Base-by-base conservation (phyloP, 2,888 invertebrate species). In the Drosophila kokeensis region DNA sequence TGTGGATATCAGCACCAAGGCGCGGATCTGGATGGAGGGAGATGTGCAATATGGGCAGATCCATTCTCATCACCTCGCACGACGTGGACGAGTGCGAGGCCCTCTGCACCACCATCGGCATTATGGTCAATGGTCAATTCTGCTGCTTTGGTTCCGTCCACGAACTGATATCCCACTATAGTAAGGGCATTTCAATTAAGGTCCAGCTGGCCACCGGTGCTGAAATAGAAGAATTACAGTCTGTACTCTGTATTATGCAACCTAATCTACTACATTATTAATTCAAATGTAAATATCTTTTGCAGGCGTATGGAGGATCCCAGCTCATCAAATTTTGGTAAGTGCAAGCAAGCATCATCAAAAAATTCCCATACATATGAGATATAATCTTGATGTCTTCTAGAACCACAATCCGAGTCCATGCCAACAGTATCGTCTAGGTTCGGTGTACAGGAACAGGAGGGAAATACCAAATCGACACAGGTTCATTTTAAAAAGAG, bases 71-170 rank as follows among this genome's bases (percentile, higher is more conserved):
- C 69, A 97, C 97, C 30, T 96, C 97, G 54, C 96, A 96, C 93
- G 96, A 96, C 91, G 96, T 97, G 96, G 95, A 96, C 91, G 97
- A 97, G 93, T 96, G 96, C 92, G 96, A 97, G 93, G 96, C 95
- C 32, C 93, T 97, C 45, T 97, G 97, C 92, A 95, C 96, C 7
- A 93, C 96, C 15, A 93, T 97, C 83, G 96, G 96, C 48, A 95
- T 97, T 73, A 96, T 97, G 96, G 96, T 96, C 69, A 95, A 95
- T 85, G 97, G 97, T 0, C 93, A 94, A 69, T 95, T 97, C 87
- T 94, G 95, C 82, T 96, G 96, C 77, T 93, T 96, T 34, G 97
- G 96, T 49, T 95, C 96, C 2, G 94, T 96, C 67, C 95, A 96
- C 72, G 95, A 96, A 87, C 93, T 97, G 42, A 96, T 96, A 91